Base-by-base conservation (phyloP, 2,888 invertebrate species). In the Drosophila acutilabella region DNA sequence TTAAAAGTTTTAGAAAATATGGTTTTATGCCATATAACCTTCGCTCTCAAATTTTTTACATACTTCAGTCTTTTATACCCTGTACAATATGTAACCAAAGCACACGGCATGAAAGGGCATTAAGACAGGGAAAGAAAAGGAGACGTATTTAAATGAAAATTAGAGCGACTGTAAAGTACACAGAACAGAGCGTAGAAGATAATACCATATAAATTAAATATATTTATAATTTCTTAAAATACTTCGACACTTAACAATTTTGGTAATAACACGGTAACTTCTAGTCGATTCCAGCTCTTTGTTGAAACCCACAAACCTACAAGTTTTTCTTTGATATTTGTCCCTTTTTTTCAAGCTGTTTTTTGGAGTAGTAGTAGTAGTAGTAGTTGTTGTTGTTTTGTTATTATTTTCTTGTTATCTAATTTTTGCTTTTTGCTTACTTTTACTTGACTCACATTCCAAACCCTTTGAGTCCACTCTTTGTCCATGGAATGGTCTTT, bases 1-100 rank as follows among this genome's bases (percentile, higher is more conserved):
- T 57, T 53, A 20, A 71, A 71, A 76, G 75, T 60, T 65, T 57
- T 71, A 58, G 57, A 65, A 71, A 74, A 74, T 76, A 71, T 65
- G 64, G 64, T 71, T 60, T 74, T 61, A 58, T 62, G 20, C 20
- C 20, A 20, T 20, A 20, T 20, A 4, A 20, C 41, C 62, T 45
- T 42, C 56, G 58, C 56, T 10, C 11, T 8, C 4, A 4, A 36
- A 51, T 50, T 59, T 71, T 52, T 47, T 41, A 10, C 26, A 38
- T 50, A 30, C 23, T 48, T 61, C 7, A 1, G 30, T 5, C 26
- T 40, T 26, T 38, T n/a, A 61, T 61, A 54, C 60, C 44, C 60
- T 45, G 56, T 38, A 30, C 1, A 23, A 23, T 2, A 4, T 23
- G 23, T 23, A 4, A 5, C 1, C 1, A 23, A 23, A 4, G 11